Conservation (phyloP, 2,888 invertebrate species). For the Julus scandinavius region DNA sequence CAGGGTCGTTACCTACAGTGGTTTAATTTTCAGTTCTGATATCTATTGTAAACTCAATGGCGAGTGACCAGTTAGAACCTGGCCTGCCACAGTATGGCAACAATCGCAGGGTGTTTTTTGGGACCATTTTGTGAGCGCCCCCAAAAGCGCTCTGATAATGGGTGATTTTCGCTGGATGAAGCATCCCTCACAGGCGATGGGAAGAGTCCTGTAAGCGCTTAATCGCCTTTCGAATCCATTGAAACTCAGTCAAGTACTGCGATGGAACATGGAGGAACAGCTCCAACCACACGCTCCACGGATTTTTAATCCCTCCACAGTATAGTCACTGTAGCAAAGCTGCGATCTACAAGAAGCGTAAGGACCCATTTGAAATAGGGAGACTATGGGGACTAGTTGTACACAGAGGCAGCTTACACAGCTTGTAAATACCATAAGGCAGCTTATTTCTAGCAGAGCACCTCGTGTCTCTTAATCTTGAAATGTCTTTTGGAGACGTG, state of each 20-base stretch:
- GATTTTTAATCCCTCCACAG: conserved; percentile 38
- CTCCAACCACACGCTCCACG: conserved; percentile 34
- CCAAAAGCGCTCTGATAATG: conserved; percentile 31
- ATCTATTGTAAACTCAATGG: neutral
- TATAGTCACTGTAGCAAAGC: neutral
- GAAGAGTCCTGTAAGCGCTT: conserved; percentile 44
- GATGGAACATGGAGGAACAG: conserved; percentile 42
- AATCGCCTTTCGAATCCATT: conserved; percentile 47
- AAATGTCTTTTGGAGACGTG: neutral
- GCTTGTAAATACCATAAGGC: conserved; percentile 14
- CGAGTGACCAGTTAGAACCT: neutral
- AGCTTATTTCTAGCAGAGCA: conserved; percentile 19
- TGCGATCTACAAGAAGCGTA: conserved; percentile 5
- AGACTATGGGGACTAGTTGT: neutral
- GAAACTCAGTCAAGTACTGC: conserved; percentile 43
- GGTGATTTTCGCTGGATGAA: conserved; percentile 9
- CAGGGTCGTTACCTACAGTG: neutral
- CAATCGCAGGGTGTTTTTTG: neutral
- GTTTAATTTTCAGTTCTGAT: neutral
- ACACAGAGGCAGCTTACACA: neutral
- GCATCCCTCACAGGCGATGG: conserved; percentile 16
- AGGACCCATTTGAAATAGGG: neutral
- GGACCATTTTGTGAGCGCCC: conserved; percentile 15
- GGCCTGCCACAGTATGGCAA: neutral
- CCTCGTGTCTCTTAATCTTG: conserved; percentile 25